Percentiles rank a stretch among this genome's conserved stretches.
phyloP scores from a whole-genome alignment of 2,797 vertebrate genomes.

The Falco biarmicus region DNA sequence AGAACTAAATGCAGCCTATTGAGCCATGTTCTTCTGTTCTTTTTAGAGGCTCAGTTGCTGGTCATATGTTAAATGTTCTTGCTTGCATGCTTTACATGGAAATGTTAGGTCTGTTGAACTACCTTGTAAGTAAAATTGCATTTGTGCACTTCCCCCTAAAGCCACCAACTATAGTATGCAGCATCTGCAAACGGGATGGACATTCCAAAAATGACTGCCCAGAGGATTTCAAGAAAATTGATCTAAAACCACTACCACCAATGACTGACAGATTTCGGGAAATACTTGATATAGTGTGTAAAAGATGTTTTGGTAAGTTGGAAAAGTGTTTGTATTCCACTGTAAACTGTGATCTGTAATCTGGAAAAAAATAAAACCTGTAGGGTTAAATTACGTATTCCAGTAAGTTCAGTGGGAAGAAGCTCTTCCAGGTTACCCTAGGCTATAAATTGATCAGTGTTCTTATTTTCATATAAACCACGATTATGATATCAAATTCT shows the following conservation, averaged over 20 bases:
- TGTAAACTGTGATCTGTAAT: neutral
- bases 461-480: neutral
- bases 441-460: neutral
- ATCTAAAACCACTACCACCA: constrained; percentile 91
- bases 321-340: neutral
- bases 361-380: neutral
- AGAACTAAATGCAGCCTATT: neutral
- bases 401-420: neutral
- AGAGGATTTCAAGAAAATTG: constrained; percentile 99
- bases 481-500: neutral
- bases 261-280: constrained; percentile 92
- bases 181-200: constrained; percentile 98
- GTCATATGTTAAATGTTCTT: neutral
- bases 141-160: constrained; percentile 40
- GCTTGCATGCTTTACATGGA: neutral
- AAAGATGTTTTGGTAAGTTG: constrained; percentile 90
- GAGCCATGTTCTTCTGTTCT: neutral
- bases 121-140: neutral
- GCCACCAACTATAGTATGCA: constrained; percentile 98
- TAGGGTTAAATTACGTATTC: neutral
- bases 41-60: neutral
- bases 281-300: constrained; percentile 94
- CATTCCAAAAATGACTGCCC: constrained; percentile 97
- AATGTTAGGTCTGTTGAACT: neutral
- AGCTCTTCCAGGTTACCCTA: neutral